Conservation (phyloP, 2,113 vertebrate species). For the Cyprinodon variegatus region DNA sequence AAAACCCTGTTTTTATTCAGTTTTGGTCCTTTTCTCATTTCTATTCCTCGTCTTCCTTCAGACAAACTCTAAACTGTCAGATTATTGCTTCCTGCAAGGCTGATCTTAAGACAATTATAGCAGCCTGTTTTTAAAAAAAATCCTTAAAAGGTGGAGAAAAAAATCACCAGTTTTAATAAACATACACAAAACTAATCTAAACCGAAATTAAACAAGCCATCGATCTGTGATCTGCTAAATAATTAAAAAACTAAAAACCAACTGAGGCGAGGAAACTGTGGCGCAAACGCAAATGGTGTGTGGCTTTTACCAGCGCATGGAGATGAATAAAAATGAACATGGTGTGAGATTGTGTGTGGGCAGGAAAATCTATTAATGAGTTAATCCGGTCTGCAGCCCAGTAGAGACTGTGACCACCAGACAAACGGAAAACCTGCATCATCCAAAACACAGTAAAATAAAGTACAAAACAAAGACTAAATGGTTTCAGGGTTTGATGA, state of each 20-base stretch:
- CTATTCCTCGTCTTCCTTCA: background rate
- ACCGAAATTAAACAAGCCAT: background rate
- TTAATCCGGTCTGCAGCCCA: background rate
- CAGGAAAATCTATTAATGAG: background rate
- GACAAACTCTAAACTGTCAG: background rate
- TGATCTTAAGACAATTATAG: background rate
- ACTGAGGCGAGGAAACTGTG: background rate
- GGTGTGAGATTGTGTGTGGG: background rate
- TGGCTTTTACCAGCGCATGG: background rate
- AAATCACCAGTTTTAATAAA: too few relatives aligned
- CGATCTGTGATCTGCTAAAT: background rate
- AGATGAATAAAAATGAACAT: background rate
- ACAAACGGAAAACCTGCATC: background rate
- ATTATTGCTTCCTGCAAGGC: background rate
- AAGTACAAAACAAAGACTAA: too few relatives aligned
- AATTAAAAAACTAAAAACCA: background rate
- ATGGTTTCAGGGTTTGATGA: too few relatives aligned
- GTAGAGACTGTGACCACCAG: background rate
- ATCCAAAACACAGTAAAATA: background rate
- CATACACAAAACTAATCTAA: background rate
- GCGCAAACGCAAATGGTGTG: background rate
- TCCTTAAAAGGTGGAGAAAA: too few relatives aligned
- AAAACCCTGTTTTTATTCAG: too few relatives aligned
- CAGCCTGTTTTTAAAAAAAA: too few relatives aligned
- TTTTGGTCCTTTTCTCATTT: too few relatives aligned